Evolutionary conservation across 2,113 vertebrate genomes (phyloP).

Genomic region (Plestiodon gilberti): DNA sequence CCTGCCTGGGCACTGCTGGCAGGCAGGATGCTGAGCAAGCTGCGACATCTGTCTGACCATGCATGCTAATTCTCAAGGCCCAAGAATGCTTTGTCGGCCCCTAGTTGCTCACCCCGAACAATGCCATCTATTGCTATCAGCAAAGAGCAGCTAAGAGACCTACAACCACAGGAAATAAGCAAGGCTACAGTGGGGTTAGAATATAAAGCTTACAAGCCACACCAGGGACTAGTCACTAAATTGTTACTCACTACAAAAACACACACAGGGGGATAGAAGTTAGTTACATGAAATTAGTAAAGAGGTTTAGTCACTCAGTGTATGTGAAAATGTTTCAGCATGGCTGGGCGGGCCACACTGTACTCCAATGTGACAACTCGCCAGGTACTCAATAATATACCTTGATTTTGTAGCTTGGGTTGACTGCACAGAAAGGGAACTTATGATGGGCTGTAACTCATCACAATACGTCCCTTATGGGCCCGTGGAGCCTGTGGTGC

Average conservation of each 20-base stretch:
- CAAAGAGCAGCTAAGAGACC: constrained; percentile 27
- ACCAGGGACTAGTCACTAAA: constrained; percentile 16
- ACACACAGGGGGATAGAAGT: background rate
- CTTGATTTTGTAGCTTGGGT: background rate
- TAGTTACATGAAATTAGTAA: constrained; percentile 32
- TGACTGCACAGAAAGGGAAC: background rate
- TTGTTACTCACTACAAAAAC: constrained; percentile 8
- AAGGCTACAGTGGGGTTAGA: background rate
- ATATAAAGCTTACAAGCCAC: background rate
- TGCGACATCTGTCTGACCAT: too few species aligned
- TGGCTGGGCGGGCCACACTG: too few species aligned
- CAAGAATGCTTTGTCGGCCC: background rate
- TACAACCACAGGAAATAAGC: background rate
- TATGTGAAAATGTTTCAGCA: background rate
- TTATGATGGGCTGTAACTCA: too few species aligned
- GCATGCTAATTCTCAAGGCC: background rate
- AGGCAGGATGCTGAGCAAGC: background rate
- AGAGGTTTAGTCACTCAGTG: constrained; percentile 37
- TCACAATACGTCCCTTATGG: background rate
- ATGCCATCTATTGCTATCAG: constrained; percentile 41
- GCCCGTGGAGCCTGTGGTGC: background rate
- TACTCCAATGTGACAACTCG: background rate
- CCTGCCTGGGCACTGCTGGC: background rate
- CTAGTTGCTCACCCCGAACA: background rate
- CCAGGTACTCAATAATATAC: background rate